A percentile compares a stretch with the other conserved stretches of the same genome.
phyloP scores from a whole-genome alignment of 2,113 vertebrate species.

The Platycercus adscitus region DNA sequence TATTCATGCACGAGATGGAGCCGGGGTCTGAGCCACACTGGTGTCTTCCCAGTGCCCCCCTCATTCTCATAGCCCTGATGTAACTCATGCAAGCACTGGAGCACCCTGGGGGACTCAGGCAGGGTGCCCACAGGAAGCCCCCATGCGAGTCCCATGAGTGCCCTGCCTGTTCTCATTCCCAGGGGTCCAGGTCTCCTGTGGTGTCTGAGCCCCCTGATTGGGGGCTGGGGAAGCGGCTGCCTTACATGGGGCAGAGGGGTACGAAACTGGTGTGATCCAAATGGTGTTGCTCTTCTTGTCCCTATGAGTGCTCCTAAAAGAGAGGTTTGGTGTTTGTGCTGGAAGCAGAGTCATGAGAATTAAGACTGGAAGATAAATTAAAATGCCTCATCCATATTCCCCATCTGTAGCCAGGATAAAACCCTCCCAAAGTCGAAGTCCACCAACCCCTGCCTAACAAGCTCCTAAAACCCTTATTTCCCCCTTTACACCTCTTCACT shows the following conservation, averaged over 20 bases:
- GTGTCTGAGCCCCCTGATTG: neutral
- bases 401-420: neutral
- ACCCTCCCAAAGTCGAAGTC: neutral
- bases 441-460: neutral
- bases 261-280: neutral
- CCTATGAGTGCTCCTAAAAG: neutral
- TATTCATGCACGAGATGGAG: neutral
- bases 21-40: rapidly evolving
- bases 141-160: neutral
- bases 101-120: neutral
- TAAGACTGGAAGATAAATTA: neutral
- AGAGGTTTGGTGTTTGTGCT: neutral
- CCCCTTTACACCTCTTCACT: neutral
- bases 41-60: neutral
- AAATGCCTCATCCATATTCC: neutral
- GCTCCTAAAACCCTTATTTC: neutral
- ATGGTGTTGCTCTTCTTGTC: neutral
- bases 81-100: neutral
- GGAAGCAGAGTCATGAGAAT: neutral
- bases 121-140: neutral
- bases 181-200: rapidly evolving
- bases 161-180: rapidly evolving
- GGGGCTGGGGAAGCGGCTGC: neutral
- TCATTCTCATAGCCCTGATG: neutral
- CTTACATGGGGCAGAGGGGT: neutral